These are phyloP conservation scores for Sylvia borin DNA, from an alignment of 2,797 vertebrate genomes.

Conservation along the genomic window DNA sequence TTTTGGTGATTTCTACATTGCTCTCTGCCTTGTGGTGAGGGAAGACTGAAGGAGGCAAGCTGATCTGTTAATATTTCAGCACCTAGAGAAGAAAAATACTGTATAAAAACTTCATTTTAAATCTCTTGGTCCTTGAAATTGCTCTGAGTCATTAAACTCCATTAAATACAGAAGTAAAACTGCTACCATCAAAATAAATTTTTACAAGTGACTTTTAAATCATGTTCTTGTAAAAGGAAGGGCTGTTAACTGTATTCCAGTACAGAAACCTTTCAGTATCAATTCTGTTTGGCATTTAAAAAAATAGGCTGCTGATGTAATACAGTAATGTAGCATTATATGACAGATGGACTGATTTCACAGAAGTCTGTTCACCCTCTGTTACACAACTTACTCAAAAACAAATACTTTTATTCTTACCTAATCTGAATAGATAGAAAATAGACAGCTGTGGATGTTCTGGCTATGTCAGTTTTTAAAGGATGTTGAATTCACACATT, in stretches of 20 bases:
- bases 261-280: neutral
- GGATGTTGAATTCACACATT: neutral
- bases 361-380: neutral
- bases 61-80: neutral
- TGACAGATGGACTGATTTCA: slow-evolving; percentile 28
- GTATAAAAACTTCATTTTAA: neutral
- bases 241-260: neutral
- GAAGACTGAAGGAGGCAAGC: neutral
- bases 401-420: slow-evolving; percentile 30
- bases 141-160: neutral
- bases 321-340: neutral
- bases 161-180: neutral
- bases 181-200: neutral
- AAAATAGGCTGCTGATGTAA: neutral
- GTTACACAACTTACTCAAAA: slow-evolving; percentile 15
- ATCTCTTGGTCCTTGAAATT: neutral
- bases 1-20: neutral
- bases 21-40: accelerated
- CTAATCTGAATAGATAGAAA: neutral
- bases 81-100: neutral
- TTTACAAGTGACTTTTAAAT: neutral
- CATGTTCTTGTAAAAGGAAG: neutral
- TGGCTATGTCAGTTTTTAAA: neutral
- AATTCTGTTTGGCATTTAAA: neutral
- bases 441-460: neutral